Base-by-base conservation (phyloP, 2,888 invertebrate genomes). In the Ellobium chinense region DNA sequence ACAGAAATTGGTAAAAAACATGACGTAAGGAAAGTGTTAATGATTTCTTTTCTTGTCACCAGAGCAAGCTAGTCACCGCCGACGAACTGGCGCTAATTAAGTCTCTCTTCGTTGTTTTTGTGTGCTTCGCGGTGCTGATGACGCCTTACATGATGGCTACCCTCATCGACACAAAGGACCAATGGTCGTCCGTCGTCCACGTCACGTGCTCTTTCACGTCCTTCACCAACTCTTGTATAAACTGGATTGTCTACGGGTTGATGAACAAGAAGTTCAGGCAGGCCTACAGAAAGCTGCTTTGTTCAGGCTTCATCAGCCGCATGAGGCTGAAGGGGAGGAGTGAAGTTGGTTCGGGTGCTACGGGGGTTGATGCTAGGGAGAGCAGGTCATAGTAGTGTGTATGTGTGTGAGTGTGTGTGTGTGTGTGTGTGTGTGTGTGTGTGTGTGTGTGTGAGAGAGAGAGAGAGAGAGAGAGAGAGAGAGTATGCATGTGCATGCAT, bases 181-280 rank as follows among this genome's bases (percentile, higher is more conserved):
- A 65, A 21, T 78, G 78, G 81, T 37, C 78, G 5, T 39, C 74
- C n/a, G 73, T n/a, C 4, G 39, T 78, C 36, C 78, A 78, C 72
- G 34, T 81, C 24, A 60, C 62, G 31, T 66, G 68, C 31, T 37
- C 72, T 21, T 78, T 68, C 56, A 58, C 68, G 3, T 73, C 74
- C 34, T 81, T 73, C 74, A 65, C 81, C 60, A 81, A 81, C 74
- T 73, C 78, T 27, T 78, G 78, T 54, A 31, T 81, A 34, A 81
- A 81, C 73, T 81, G 66, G 63, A 27, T 78, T 21, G 37, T 81
- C 24, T 81, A 81, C 69, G 81, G 81, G 2, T 1, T 78, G 18
- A 81, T 81, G 81, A 78, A 73, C 72, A 39, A 21, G 34, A 74
- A 46, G 56, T 73, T 81, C 29, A 56, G 66, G 27, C 12, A 46